Conservation (phyloP, 2,888 invertebrate genomes). For the Lepetodrilus schrolli region DNA sequence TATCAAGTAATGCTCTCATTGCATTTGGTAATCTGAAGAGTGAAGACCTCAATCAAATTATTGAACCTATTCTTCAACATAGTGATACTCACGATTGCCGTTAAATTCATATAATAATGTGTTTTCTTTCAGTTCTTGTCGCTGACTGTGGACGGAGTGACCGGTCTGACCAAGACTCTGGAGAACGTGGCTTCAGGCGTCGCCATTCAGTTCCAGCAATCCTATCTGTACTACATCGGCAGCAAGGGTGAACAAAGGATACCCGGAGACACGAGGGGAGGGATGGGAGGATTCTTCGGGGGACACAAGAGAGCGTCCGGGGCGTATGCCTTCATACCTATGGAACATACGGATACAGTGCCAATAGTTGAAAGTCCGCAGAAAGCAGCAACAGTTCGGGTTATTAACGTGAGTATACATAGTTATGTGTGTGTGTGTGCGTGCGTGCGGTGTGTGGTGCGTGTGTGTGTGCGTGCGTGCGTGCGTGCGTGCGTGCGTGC, state of each 20-base stretch:
- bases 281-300: constrained; percentile 76
- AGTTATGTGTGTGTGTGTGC: too few relatives aligned
- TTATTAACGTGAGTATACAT: too few relatives aligned
- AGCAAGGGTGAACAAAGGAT: constrained; percentile 81
- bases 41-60: too few relatives aligned
- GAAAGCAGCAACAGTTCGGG: too few relatives aligned
- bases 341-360: constrained; percentile 45
- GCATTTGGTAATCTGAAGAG: too few relatives aligned
- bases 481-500: too few relatives aligned
- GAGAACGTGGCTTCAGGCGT: constrained; percentile 59
- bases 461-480: too few relatives aligned
- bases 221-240: constrained; percentile 79
- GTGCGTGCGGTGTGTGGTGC: too few relatives aligned
- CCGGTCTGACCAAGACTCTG: constrained; percentile 79
- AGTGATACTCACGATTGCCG: too few relatives aligned
- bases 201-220: constrained; percentile 77
- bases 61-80: too few relatives aligned
- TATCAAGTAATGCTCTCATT: too few relatives aligned
- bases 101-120: too few relatives aligned
- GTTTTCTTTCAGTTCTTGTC: constrained; percentile 69
- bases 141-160: constrained; percentile 78
- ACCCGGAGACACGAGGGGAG: constrained; percentile 57
- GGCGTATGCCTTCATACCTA: constrained; percentile 84
- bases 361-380: neutral
- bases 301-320: constrained; percentile 82